Conservation (phyloP, 37 sponge, comb jelly and placozoan species). For the Theonella swinhoei region DNA sequence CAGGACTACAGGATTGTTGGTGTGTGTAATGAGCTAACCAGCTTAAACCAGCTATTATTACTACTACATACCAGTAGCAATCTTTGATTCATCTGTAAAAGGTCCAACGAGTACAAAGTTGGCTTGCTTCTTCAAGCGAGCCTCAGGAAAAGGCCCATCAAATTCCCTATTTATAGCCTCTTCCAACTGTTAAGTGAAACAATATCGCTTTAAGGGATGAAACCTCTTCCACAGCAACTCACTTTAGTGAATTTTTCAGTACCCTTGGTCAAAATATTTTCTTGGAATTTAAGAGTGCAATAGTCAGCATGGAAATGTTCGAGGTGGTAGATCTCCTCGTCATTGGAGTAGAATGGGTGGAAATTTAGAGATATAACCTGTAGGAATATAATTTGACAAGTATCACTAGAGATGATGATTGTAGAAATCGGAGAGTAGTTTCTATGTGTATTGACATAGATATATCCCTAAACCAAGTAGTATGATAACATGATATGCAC, state of each 20-base stretch:
- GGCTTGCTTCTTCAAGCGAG: not conserved
- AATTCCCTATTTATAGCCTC: not conserved
- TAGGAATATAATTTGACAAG: too few relatives aligned
- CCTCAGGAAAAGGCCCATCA: not conserved
- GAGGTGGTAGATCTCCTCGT: not conserved
- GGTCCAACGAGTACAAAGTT: constrained; percentile 46
- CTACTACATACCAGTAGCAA: constrained; percentile 17
- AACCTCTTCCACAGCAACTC: too few relatives aligned
- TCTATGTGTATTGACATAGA: too few relatives aligned
- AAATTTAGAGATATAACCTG: not conserved
- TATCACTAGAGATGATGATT: too few relatives aligned
- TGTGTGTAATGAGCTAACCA: too few relatives aligned
- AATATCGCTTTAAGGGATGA: too few relatives aligned
- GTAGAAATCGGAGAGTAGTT: too few relatives aligned
- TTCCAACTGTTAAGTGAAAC: not conserved
- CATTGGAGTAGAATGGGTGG: not conserved
- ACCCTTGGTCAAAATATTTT: not conserved
- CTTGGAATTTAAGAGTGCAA: not conserved
- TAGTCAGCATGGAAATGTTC: not conserved
- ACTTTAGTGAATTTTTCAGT: not conserved
- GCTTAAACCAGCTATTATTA: too few relatives aligned
- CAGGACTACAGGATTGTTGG: too few relatives aligned
- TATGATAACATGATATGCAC: too few relatives aligned
- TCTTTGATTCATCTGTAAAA: constrained; percentile 22
- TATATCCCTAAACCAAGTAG: too few relatives aligned